These are phyloP conservation scores for Romanomermis culicivorax DNA, from an alignment of 2,888 invertebrate species.

Conservation along the genomic window DNA sequence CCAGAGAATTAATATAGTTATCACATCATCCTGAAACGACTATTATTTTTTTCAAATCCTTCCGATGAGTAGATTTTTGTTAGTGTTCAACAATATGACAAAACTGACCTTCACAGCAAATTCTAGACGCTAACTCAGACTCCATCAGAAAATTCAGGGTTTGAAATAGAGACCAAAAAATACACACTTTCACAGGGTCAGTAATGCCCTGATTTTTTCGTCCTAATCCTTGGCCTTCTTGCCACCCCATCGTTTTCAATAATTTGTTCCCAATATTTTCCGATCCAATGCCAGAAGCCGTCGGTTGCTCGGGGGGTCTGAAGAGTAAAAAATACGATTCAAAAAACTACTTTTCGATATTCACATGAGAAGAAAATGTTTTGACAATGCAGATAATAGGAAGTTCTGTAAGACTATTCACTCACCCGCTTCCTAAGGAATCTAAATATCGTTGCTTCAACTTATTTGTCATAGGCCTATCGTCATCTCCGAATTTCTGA, in stretches of 20 bases:
- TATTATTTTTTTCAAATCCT: background rate
- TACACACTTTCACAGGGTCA: slow-evolving; percentile 17
- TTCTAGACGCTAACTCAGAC: no score
- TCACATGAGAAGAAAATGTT: background rate
- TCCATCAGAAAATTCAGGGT: no score
- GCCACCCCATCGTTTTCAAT: slow-evolving; percentile 97
- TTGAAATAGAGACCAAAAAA: no score
- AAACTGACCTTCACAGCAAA: no score
- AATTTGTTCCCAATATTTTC: slow-evolving; percentile 78
- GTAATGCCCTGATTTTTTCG: slow-evolving; percentile 51
- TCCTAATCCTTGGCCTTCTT: slow-evolving; percentile 82
- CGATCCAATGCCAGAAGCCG: slow-evolving; percentile 42
- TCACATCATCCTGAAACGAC: background rate
- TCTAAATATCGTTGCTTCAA: slow-evolving; percentile 47
- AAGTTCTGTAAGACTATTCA: background rate
- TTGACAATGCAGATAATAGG: background rate
- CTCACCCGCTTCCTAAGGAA: slow-evolving; percentile 19
- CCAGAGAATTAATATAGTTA: no score
- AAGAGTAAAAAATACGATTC: background rate
- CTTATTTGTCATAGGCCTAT: slow-evolving; percentile 46
- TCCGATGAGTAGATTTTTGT: background rate
- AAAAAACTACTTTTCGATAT: background rate
- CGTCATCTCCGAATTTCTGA: slow-evolving; percentile 62
- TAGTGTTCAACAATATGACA: no score
- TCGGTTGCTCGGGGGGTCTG: slow-evolving; percentile 28